These are phyloP conservation scores for Lycaena phlaeas DNA, from an alignment of 2,888 invertebrate genomes.

Conservation along the genomic window DNA sequence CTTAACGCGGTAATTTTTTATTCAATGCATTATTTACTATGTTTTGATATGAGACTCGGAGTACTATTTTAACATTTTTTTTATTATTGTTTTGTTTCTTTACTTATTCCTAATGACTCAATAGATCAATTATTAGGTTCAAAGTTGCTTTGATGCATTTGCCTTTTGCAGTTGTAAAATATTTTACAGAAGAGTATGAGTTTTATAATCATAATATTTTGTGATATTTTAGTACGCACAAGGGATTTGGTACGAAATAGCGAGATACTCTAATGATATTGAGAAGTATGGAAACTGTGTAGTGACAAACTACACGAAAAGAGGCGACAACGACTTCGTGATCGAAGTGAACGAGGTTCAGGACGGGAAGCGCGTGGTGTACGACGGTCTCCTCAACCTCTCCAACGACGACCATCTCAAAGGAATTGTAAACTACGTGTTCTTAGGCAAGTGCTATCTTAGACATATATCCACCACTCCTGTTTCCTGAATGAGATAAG, in stretches of 20 bases:
- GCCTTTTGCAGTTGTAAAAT: too few relatives aligned
- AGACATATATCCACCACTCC: too few relatives aligned
- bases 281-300: conserved; percentile 4
- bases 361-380: not conserved
- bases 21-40: too few relatives aligned
- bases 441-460: not conserved
- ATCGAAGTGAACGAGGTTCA: not conserved
- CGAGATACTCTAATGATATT: not conserved
- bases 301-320: conserved; percentile 2
- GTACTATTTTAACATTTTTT: too few relatives aligned
- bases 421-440: conserved; percentile 1
- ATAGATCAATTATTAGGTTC: too few relatives aligned
- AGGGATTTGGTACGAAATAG: conserved; percentile 1
- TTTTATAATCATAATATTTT: too few relatives aligned
- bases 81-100: too few relatives aligned
- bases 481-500: too few relatives aligned
- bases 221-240: conserved; percentile 4
- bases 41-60: too few relatives aligned
- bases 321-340: not conserved
- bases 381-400: not conserved
- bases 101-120: too few relatives aligned
- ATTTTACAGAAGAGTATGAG: too few relatives aligned
- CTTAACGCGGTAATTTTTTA: not conserved
- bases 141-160: too few relatives aligned
- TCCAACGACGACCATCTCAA: conserved; percentile 2